Conservation (phyloP, 2,113 vertebrate species). For the Steatornis caripensis region DNA sequence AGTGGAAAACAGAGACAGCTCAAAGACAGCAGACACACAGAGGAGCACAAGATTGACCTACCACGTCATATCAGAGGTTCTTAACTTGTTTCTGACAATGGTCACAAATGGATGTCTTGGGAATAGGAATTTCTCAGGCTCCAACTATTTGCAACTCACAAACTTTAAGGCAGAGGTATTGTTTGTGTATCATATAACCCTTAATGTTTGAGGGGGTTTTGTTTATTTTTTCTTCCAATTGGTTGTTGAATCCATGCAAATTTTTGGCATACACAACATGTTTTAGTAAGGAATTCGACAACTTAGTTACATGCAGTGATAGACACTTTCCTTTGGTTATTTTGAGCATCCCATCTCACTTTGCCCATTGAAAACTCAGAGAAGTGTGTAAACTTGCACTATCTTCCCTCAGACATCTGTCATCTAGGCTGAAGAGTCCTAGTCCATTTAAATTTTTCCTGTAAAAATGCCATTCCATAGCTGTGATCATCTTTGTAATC, state of each 20-base stretch:
- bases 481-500: background rate
- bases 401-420: background rate
- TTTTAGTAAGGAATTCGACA: background rate
- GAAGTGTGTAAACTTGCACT: background rate
- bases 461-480: background rate
- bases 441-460: background rate
- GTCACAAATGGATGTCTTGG: background rate
- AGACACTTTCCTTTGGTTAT: background rate
- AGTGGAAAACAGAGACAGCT: background rate
- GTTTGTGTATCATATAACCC: background rate
- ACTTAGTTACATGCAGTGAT: background rate
- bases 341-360: background rate
- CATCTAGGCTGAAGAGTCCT: background rate
- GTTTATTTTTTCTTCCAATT: background rate
- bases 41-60: background rate
- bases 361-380: background rate
- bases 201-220: background rate
- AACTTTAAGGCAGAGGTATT: background rate
- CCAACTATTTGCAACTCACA: background rate
- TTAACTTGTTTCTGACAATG: background rate
- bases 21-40: background rate
- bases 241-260: background rate
- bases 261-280: background rate
- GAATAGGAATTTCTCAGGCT: background rate
- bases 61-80: background rate